A percentile compares a stretch with the other conserved stretches of the same genome.
Conservation (phyloP, 1,140 invertebrate genomes). For the Asobara japonica region DNA sequence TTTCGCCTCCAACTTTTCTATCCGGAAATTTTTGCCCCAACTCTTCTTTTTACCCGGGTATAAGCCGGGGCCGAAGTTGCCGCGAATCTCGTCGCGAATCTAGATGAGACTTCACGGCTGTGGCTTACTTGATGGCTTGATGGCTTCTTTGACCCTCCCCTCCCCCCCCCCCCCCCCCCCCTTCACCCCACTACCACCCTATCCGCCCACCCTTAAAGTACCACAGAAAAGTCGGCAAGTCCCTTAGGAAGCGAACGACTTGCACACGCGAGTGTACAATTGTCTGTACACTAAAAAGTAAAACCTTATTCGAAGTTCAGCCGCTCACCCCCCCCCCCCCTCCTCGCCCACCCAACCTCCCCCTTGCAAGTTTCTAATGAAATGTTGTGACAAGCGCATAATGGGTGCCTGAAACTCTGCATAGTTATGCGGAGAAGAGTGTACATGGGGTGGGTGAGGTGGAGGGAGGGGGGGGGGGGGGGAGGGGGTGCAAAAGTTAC, state of each 20-base stretch:
- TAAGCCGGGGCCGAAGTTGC: constrained; percentile 10
- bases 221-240: neutral
- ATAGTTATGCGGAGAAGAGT: neutral
- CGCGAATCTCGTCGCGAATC: constrained; percentile 47
- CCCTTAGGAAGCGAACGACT: constrained; percentile 4
- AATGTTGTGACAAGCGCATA: constrained; percentile 52
- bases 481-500: too few relatives aligned
- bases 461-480: too few relatives aligned
- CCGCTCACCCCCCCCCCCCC: neutral
- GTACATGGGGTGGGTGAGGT: constrained; percentile 17
- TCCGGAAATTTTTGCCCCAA: neutral
- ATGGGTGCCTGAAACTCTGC: constrained; percentile 27
- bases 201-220: neutral
- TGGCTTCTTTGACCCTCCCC: constrained; percentile 11
- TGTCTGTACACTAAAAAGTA: neutral
- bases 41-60: neutral
- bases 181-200: neutral
- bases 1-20: neutral
- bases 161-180: neutral
- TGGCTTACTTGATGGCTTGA: constrained; percentile 10
- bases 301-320: constrained; percentile 22
- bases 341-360: neutral
- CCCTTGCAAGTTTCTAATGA: constrained; percentile 45
- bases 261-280: neutral
- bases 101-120: constrained; percentile 43